Conservation (phyloP, 2,797 vertebrate genomes). For the Kryptolebias ocellatus region DNA sequence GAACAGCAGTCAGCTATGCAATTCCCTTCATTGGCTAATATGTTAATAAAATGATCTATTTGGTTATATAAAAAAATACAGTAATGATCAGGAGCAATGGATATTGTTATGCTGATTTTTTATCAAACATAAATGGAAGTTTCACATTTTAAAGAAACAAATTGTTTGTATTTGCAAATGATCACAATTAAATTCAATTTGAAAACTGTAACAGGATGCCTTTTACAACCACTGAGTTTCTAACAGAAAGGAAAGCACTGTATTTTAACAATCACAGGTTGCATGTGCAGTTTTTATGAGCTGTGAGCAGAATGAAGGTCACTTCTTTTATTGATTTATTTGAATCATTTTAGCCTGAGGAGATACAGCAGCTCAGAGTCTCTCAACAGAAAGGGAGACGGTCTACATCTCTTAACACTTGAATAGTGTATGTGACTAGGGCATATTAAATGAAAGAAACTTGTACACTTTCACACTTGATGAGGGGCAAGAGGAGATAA, state of each 20-base stretch:
- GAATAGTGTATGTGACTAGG: background rate
- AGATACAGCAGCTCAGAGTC: conserved; percentile 1
- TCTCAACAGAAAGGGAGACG: background rate
- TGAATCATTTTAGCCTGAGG: conserved; percentile 1
- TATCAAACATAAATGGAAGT: background rate
- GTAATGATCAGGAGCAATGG: background rate
- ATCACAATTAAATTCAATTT: background rate
- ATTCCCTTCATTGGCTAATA: too few relatives aligned
- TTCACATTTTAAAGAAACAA: background rate
- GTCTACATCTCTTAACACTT: background rate
- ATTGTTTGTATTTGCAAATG: background rate
- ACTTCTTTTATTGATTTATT: conserved; percentile 10
- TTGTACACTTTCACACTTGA: background rate
- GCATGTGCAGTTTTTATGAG: conserved; percentile 9
- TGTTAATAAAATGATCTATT: conserved; percentile 16
- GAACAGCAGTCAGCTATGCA: too few relatives aligned
- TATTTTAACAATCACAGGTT: background rate
- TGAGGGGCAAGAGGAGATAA: background rate
- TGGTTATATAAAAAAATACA: background rate
- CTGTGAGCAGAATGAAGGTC: conserved; percentile 1
- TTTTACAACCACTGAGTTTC: background rate
- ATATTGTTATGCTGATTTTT: background rate
- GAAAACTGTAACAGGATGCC: background rate
- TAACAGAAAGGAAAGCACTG: background rate
- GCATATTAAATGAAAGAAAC: background rate